These are phyloP conservation scores for Tribolium freemani DNA, from an alignment of 2,888 invertebrate species.

Conservation along the genomic window DNA sequence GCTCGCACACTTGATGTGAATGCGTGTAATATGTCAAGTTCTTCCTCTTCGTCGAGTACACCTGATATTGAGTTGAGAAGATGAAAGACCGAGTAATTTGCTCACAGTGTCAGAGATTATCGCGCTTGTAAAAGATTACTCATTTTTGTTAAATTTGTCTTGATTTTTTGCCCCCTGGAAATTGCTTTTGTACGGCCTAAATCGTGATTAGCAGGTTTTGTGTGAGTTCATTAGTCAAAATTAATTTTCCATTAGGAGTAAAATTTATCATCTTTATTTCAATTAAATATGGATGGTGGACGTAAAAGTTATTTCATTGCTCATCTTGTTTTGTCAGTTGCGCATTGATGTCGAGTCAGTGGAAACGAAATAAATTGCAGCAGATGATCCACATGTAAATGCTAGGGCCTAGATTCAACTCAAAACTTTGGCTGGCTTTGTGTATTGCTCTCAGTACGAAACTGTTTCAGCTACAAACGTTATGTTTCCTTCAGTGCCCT, in stretches of 20 bases:
- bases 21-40: background rate
- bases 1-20: background rate
- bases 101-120: too few relatives aligned
- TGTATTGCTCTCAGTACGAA: constrained; percentile 2
- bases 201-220: background rate
- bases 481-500: constrained; percentile 18
- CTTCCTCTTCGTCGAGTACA: background rate
- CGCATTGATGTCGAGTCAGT: background rate
- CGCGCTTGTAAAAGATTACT: too few relatives aligned
- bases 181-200: background rate
- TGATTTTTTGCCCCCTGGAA: too few relatives aligned
- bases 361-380: background rate
- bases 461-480: constrained; percentile 6
- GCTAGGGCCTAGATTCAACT: constrained; percentile 1
- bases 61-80: background rate
- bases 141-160: too few relatives aligned
- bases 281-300: background rate
- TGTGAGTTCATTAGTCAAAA: constrained; percentile 15
- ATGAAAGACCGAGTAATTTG: background rate
- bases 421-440: constrained; percentile 3
- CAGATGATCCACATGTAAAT: constrained; percentile 27
- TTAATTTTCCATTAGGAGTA: background rate
- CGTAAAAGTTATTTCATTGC: constrained; percentile 12
- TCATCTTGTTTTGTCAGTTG: background rate
- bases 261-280: constrained; percentile 11